phyloP scores from a whole-genome alignment of 1,140 invertebrate genomes.

The Psilanteris sp. region DNA sequence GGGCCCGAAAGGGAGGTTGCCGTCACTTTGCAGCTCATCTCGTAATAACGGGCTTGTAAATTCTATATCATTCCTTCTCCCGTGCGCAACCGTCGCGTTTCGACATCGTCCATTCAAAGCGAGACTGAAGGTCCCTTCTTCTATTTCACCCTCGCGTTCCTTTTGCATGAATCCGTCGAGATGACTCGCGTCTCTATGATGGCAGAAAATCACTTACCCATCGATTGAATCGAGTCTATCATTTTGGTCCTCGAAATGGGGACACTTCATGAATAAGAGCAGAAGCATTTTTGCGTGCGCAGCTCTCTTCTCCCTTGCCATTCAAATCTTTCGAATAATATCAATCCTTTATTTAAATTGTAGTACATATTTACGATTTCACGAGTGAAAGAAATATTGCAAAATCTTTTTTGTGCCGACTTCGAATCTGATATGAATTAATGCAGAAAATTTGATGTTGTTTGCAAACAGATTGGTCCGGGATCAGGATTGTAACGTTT shows the following conservation, averaged over 20 bases:
- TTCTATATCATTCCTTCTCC: constrained; percentile 46
- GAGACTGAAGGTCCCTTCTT: constrained; percentile 4
- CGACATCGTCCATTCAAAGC: constrained; percentile 44
- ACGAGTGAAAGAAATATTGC: neutral
- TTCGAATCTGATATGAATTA: constrained; percentile 1
- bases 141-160: neutral
- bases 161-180: constrained; percentile 34
- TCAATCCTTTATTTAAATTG: constrained; percentile 20
- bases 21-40: constrained; percentile 59
- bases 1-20: constrained; percentile 50
- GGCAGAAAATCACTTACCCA: constrained; percentile 44
- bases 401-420: neutral
- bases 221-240: constrained; percentile 37
- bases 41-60: constrained; percentile 65
- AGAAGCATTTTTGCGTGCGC: constrained; percentile 31
- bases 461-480: constrained; percentile 1
- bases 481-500: constrained; percentile 1
- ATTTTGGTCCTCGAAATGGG: constrained; percentile 35
- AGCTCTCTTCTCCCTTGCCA: neutral
- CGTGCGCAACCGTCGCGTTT: constrained; percentile 26
- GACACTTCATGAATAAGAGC: constrained; percentile 50
- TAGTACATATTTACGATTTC: constrained; percentile 14
- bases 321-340: constrained; percentile 21
- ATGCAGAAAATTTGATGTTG: neutral
- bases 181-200: constrained; percentile 40